Percentiles rank a stretch among this genome's conserved stretches.
These are phyloP conservation scores for Glyptemys insculpta DNA, from an alignment of 2,797 vertebrate species.

Conservation along the genomic window DNA sequence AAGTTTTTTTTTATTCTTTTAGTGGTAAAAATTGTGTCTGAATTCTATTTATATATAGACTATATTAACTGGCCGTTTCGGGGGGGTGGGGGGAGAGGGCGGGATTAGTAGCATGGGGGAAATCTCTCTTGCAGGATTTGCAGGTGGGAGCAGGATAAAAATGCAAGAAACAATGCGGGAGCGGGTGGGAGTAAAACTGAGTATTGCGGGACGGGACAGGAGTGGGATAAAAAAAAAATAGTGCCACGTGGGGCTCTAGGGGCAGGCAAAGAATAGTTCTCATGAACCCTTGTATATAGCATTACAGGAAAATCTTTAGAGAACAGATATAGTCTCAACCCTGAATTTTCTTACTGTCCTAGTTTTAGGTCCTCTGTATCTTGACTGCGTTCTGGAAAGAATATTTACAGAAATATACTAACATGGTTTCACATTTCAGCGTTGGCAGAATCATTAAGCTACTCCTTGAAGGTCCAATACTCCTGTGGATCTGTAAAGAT, in stretches of 20 bases:
- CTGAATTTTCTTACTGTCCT: background rate
- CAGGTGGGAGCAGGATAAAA: background rate
- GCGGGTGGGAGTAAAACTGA: background rate
- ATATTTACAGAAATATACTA: background rate
- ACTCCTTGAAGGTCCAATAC: too few relatives aligned
- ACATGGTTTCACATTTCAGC: background rate
- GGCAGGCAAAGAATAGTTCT: background rate
- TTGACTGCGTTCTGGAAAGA: background rate
- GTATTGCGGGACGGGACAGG: too few relatives aligned
- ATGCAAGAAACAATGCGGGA: background rate
- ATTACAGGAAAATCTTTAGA: background rate
- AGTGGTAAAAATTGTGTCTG: too few relatives aligned
- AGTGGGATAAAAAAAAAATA: background rate
- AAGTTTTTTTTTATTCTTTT: too few relatives aligned
- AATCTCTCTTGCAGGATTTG: background rate
- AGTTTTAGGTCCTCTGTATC: background rate
- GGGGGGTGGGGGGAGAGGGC: too few relatives aligned
- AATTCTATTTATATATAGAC: background rate
- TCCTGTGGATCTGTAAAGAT: too few relatives aligned
- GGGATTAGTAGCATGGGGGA: background rate
- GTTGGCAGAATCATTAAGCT: too few relatives aligned
- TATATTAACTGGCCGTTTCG: background rate
- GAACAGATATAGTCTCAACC: background rate
- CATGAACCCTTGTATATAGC: background rate
- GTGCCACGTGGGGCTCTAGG: background rate